phyloP scores from a whole-genome alignment of 2,888 invertebrate species.

The Athalia circularis region DNA sequence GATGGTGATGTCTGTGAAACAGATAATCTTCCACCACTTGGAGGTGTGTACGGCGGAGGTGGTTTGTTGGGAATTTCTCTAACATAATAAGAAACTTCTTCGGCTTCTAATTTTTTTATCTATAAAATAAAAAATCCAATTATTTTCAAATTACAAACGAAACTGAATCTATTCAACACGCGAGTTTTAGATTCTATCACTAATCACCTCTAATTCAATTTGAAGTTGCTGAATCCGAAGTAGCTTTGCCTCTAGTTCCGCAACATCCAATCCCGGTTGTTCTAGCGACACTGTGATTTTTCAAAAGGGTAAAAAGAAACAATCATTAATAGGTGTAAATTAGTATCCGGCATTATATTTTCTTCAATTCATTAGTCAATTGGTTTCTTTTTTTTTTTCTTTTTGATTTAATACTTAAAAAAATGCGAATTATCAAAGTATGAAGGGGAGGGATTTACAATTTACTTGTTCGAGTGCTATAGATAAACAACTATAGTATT shows the following conservation, averaged over 20 bases:
- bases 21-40: conserved; percentile 67
- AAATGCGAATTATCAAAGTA: conserved; percentile 22
- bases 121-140: conserved; percentile 62
- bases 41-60: conserved; percentile 85
- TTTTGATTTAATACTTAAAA: conserved; percentile 11
- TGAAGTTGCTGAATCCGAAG: conserved; percentile 79
- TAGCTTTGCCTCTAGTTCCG: conserved; percentile 77
- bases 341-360: background rate
- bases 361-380: too few species aligned
- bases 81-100: conserved; percentile 77
- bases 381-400: background rate
- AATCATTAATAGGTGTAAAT: background rate
- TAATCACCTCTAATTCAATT: conserved; percentile 79
- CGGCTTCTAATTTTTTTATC: conserved; percentile 79
- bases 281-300: conserved; percentile 66
- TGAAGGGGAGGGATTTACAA: conserved; percentile 26
- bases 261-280: conserved; percentile 69
- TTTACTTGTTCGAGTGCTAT: conserved; percentile 41
- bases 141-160: conserved; percentile 23
- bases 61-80: conserved; percentile 85
- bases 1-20: conserved; percentile 68
- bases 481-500: conserved; percentile 33
- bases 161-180: background rate
- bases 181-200: too few species aligned
- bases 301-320: conserved; percentile 2